Evolutionary conservation across 2,888 invertebrate species (phyloP), one percentile per base, ranked within the genome.

Genomic region (Drosophila hamatofila): DNA sequence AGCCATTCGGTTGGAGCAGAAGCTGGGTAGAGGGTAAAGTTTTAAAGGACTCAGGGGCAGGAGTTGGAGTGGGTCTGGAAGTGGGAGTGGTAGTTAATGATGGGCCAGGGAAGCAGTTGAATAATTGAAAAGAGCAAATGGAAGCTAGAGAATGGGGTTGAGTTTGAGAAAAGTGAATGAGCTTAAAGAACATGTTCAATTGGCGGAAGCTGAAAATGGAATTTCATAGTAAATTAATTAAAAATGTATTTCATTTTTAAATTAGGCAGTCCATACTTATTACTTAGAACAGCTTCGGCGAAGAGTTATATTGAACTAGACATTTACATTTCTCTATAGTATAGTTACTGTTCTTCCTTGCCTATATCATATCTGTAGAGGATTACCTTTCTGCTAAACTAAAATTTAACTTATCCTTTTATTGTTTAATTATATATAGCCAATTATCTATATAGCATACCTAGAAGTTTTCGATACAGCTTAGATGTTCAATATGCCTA

Each of bases 1-100:
- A 74, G 73, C 74, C 71, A 68, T 68, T 71, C 60, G 39, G 35
- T 46, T 51, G 44, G 25, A 25, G 25, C 37, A 18, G 12, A 23
- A 39, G 52, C 23, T 42, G 41, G 12, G 21, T 3, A 18, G 30
- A 49, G 46, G n/a, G 21, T 16, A 4, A 18, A 42, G 11, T 18
- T 30, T 16, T 30, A 41, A 51, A 23, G 12, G 23, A 39, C 51
- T 52, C 16, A 30, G 18, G 27, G 30, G 2, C 27, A 6, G 25
- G 46, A 8, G 2, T n/a, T 27, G n/a, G 48, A 23, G 21, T 14
- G 6, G 16, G 8, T 16, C 23, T 25, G 8, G n/a, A 6, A 27
- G 27, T 27, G n/a, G n/a, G 9, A 25, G 21, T 42, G 11, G 12
- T 0, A 37, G 23, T 18, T 44, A 7, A 21, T 16, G 18, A 14